Percentiles rank a stretch among this genome's conserved stretches.
Conservation (phyloP, 2,888 invertebrate species). For the Celastrina argiolus region DNA sequence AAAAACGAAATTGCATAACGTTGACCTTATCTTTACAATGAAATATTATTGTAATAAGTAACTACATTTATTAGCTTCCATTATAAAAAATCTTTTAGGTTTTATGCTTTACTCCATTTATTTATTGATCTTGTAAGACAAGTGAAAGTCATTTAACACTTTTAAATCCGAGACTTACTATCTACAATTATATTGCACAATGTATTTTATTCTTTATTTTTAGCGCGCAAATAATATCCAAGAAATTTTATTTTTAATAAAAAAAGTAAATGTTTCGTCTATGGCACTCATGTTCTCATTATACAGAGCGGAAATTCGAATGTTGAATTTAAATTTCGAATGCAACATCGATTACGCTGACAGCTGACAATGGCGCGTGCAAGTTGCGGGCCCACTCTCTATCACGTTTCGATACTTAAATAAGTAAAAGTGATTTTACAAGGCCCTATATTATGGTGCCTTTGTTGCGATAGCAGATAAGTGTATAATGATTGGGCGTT, state of each 20-base stretch:
- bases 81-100: too few species aligned
- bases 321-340: background rate
- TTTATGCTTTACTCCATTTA: too few species aligned
- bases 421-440: slow-evolving; percentile 38
- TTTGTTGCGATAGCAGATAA: slow-evolving; percentile 32
- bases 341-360: slow-evolving; percentile 5
- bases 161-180: too few species aligned
- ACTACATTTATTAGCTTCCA: too few species aligned
- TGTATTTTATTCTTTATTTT: too few species aligned
- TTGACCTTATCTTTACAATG: background rate
- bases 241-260: too few species aligned
- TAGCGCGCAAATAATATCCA: too few species aligned
- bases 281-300: background rate
- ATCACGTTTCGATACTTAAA: slow-evolving; percentile 20
- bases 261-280: background rate
- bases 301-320: slow-evolving; percentile 5
- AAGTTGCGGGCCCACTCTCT: slow-evolving; percentile 9
- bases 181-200: too few species aligned
- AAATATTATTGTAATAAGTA: too few species aligned
- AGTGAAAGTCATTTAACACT: too few species aligned
- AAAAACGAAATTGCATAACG: background rate
- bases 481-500: slow-evolving; percentile 31
- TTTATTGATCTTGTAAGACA: too few species aligned
- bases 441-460: slow-evolving; percentile 33
- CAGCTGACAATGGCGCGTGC: slow-evolving; percentile 16